Evolutionary conservation across 2,888 invertebrate species (phyloP), one percentile per base, ranked within the genome.

Genomic region (Electrophaes corylata): DNA sequence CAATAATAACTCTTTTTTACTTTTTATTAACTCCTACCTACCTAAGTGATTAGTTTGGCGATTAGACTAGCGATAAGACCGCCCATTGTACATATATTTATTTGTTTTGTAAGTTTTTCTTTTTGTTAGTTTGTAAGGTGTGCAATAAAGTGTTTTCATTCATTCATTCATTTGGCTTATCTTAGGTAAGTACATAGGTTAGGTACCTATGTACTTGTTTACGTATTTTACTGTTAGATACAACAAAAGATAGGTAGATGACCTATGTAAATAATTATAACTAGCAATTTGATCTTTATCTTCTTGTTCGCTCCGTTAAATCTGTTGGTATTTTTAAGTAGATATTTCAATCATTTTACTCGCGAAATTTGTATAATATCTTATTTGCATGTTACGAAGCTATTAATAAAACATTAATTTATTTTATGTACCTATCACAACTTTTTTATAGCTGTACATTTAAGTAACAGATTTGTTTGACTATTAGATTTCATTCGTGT

Each of bases 371-470:
- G 14, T 40, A 31, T 43, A 12, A 47, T 31, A 18, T 14, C 14
- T 11, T 52, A 52, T 56, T 56, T 46, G 49, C 52, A 46, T 62
- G 62, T 41, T 55, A 33, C 19, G 18, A 26, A 45, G 23, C 52
- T 35, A 35, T 57, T 52, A 37, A 4, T 40, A n/a, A 18, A 31
- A 39, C 10, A 23, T 5, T 35, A 35, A 16, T 16, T 35, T 16
- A 1, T 14, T 35, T 16, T 35, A 14, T 35, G 2, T 12, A 33
- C 5, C 10, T 35, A 35, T 14, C 1, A 11, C 14, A 35, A 35
- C 14, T 35, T 35, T 29, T 33, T 35, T 14, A 35, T 29, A 39
- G 6, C 26, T 26, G 8, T 8, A 5, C 26, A 29, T 1, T 1
- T 29, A 29, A 10, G 10, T 29, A n/a, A n/a, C n/a, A n/a, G 19